A percentile compares a stretch with the other conserved stretches of the same genome.
Conservation (phyloP, 2,888 invertebrate species). For the Merodon equestris region DNA sequence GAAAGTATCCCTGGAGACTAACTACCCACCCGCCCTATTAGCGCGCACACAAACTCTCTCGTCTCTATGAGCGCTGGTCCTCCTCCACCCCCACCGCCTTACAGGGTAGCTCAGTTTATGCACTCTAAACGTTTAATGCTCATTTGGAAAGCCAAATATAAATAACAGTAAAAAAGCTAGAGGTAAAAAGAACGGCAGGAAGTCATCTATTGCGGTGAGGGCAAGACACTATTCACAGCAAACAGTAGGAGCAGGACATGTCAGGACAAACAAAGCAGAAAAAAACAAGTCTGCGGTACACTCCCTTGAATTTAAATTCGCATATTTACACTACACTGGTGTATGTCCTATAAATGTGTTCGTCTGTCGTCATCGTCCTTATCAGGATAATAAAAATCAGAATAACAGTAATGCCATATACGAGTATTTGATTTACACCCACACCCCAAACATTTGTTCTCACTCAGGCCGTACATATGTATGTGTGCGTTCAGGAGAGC, state of each 20-base stretch:
- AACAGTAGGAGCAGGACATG: too few species aligned
- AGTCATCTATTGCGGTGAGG: slow-evolving; percentile 32
- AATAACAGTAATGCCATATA: slow-evolving; percentile 56
- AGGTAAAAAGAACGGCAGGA: slow-evolving; percentile 31
- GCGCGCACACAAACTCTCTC: slow-evolving; percentile 5
- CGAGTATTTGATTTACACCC: slow-evolving; percentile 48
- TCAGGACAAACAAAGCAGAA: neutral
- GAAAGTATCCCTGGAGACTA: neutral
- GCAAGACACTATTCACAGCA: neutral
- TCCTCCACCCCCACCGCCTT: too few species aligned
- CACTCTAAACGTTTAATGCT: too few species aligned
- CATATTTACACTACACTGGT: slow-evolving; percentile 50
- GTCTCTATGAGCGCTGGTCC: slow-evolving; percentile 8
- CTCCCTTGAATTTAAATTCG: slow-evolving; percentile 56
- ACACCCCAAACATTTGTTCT: slow-evolving; percentile 19
- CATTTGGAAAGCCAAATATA: neutral
- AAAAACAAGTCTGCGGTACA: slow-evolving; percentile 24
- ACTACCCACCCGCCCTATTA: neutral
- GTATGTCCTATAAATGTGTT: slow-evolving; percentile 50
- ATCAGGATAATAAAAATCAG: slow-evolving; percentile 61
- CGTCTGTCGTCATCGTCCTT: slow-evolving; percentile 55
- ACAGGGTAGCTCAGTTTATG: too few species aligned
- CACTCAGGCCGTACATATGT: neutral
- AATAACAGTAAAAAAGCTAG: slow-evolving; percentile 18
- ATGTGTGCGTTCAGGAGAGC: neutral